Conservation (phyloP, 1,140 invertebrate genomes). For the Polypedilum pembai region DNA sequence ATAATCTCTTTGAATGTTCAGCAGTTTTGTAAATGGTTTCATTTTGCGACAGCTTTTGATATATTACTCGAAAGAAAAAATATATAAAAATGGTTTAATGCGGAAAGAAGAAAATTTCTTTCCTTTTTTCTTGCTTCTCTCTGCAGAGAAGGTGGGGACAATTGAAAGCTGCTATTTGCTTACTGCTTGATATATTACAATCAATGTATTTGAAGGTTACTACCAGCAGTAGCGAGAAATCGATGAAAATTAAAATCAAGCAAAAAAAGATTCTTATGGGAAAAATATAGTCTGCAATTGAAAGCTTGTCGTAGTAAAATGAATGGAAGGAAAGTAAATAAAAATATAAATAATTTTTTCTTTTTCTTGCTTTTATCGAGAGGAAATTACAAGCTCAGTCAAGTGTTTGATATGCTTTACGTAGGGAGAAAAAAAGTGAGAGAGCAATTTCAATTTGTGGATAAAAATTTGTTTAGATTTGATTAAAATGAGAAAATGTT, state of each 20-base stretch:
- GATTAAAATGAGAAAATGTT: too few relatives aligned
- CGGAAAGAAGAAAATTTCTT: not conserved
- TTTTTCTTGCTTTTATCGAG: too few relatives aligned
- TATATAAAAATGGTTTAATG: conserved; percentile 1
- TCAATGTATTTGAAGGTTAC: conserved; percentile 9
- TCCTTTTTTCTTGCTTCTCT: too few relatives aligned
- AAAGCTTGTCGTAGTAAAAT: not conserved
- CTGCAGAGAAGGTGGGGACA: not conserved
- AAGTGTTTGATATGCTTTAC: too few relatives aligned
- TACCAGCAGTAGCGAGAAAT: not conserved
- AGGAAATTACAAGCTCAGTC: too few relatives aligned
- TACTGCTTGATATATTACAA: not conserved
- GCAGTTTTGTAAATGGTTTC: conserved; percentile 17
- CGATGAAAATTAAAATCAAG: not conserved
- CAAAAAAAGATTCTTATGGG: too few relatives aligned
- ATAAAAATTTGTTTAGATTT: too few relatives aligned
- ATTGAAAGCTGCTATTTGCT: not conserved
- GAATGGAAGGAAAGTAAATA: not conserved
- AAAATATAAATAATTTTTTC: too few relatives aligned
- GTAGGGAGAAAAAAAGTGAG: too few relatives aligned
- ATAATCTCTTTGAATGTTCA: conserved; percentile 11
- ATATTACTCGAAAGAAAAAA: not conserved
- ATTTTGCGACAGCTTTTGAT: conserved; percentile 12
- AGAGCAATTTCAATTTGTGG: too few relatives aligned
- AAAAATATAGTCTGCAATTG: conserved; percentile 6